Percentiles rank a stretch among this genome's conserved stretches.
Evolutionary conservation across 2,113 vertebrate genomes (phyloP).

Genomic region (Bostrychus sinensis): DNA sequence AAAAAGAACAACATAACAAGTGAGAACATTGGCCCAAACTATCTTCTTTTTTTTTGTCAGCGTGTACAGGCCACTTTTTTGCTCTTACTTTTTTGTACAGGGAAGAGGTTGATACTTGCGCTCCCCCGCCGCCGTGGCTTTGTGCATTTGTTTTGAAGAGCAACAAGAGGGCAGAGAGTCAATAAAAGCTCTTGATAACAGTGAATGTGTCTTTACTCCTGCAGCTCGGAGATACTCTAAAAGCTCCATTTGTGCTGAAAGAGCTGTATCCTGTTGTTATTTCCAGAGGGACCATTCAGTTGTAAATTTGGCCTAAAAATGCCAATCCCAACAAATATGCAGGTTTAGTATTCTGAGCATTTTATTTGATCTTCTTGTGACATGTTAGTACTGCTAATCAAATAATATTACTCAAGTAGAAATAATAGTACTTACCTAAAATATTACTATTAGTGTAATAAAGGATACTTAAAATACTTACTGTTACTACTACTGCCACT

Average conservation of each 20-base stretch:
- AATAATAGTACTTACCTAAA: too few relatives aligned
- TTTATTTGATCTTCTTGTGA: background rate
- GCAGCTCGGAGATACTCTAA: constrained; percentile 18
- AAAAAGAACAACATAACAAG: constrained; percentile 14
- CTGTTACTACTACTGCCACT: too few relatives aligned
- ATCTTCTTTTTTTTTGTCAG: constrained; percentile 4
- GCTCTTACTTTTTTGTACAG: background rate
- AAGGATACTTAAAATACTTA: too few relatives aligned
- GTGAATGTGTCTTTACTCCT: constrained; percentile 23
- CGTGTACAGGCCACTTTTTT: background rate
- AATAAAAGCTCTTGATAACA: constrained; percentile 40
- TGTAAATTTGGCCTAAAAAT: constrained; percentile 6
- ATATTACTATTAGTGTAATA: too few relatives aligned
- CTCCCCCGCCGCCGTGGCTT: background rate
- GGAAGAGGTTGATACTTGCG: constrained; percentile 9
- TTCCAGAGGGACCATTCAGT: background rate
- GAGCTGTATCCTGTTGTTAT: constrained; percentile 11
- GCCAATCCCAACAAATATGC: background rate
- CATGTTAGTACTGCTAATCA: too few relatives aligned
- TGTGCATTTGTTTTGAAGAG: constrained; percentile 37
- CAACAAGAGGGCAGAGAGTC: constrained; percentile 22
- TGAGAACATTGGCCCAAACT: constrained; percentile 1
- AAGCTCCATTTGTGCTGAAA: constrained; percentile 34
- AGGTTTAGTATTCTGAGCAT: background rate
- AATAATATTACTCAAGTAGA: too few relatives aligned